Conservation (phyloP, 2,113 vertebrate genomes). For the Argyrosomus japonicus region DNA sequence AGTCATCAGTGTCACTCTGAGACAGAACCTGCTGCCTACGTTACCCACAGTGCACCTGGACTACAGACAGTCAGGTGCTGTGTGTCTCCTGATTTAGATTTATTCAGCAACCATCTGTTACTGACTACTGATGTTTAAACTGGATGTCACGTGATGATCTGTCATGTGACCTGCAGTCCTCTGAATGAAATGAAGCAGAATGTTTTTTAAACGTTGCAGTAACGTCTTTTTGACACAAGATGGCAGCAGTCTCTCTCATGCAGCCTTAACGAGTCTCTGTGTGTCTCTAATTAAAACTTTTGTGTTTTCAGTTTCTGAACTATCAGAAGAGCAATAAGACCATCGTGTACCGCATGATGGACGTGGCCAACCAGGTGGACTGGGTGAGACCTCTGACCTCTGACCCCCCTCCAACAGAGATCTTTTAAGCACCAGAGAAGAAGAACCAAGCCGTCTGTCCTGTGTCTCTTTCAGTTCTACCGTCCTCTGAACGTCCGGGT, state of each 20-base stretch:
- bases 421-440: not conserved
- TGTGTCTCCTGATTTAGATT: too few species aligned
- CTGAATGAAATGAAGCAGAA: too few species aligned
- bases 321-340: constrained; percentile 83
- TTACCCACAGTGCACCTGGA: not conserved
- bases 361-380: constrained; percentile 92
- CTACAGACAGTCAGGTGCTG: too few species aligned
- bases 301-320: constrained; percentile 83
- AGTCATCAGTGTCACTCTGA: not conserved
- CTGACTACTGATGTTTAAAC: too few species aligned
- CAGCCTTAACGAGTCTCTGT: not conserved
- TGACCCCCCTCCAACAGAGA: not conserved
- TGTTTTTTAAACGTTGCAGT: not conserved
- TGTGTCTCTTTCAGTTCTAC: constrained; percentile 87
- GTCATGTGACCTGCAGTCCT: too few species aligned
- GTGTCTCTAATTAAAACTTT: not conserved
- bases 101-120: too few species aligned
- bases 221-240: not conserved
- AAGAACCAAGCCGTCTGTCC: not conserved
- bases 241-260: not conserved
- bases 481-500: constrained; percentile 90
- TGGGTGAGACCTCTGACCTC: constrained; percentile 82
- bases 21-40: not conserved
- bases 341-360: constrained; percentile 87
- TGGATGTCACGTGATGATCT: too few species aligned